Conservation (phyloP, 2,888 invertebrate species). For the Diarsia dahlii region DNA sequence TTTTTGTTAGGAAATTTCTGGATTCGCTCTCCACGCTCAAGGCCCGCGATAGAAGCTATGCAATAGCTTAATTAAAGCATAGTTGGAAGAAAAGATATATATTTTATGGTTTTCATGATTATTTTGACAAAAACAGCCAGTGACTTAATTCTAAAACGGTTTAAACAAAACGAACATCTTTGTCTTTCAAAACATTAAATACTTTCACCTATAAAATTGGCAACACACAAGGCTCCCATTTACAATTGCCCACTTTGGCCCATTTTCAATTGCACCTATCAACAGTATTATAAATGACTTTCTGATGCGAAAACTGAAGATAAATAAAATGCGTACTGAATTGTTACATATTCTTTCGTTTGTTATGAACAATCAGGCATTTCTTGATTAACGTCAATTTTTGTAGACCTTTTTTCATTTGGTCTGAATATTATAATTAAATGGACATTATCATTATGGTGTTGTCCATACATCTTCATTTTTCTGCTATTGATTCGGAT, state of each 20-base stretch:
- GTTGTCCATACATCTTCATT: not conserved
- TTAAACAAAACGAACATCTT: not conserved
- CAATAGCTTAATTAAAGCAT: no score
- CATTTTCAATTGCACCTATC: conserved; percentile 45
- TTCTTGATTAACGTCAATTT: not conserved
- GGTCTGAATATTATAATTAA: not conserved
- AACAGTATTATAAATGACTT: conserved; percentile 4
- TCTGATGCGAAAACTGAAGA: not conserved
- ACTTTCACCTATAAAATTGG: conserved; percentile 18
- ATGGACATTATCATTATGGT: not conserved
- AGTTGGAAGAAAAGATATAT: no score
- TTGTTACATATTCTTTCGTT: not conserved
- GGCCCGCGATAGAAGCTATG: no score
- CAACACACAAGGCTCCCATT: conserved; percentile 21
- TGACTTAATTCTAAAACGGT: not conserved
- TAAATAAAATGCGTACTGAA: not conserved
- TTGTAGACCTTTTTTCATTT: not conserved
- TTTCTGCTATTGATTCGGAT: not conserved
- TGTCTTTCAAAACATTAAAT: not conserved
- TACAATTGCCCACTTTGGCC: conserved; percentile 28
- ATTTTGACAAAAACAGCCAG: not conserved
- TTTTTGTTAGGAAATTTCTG: no score
- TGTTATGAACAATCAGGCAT: not conserved
- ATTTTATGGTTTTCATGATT: not conserved
- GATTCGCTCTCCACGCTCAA: no score